phyloP scores from a whole-genome alignment of 2,113 vertebrate species.

The Mus spicilegus region DNA sequence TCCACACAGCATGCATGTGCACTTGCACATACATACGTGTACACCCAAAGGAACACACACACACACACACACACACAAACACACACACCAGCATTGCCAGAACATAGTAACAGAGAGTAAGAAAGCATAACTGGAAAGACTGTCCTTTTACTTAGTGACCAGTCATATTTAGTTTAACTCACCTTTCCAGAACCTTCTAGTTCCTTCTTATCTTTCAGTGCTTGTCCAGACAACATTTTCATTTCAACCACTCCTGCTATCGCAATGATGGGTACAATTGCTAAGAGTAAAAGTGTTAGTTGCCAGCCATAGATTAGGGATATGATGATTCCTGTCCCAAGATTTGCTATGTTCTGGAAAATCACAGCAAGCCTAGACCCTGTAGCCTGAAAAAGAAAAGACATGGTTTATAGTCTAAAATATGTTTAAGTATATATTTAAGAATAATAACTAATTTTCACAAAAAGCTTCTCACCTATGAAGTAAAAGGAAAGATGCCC shows the following conservation, averaged over 20 bases:
- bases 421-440: neutral
- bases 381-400: constrained; percentile 87
- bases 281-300: constrained; percentile 93
- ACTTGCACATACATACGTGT: neutral
- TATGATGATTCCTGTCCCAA: constrained; percentile 94
- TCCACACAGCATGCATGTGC: neutral
- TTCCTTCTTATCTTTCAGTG: constrained; percentile 93
- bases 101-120: neutral
- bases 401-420: neutral
- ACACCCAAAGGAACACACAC: neutral
- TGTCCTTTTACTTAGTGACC: neutral
- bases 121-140: neutral
- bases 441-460: neutral
- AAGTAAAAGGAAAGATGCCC: constrained; percentile 9
- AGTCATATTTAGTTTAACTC: constrained; percentile 13
- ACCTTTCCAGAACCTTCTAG: constrained; percentile 97
- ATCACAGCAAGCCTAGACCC: constrained; percentile 92
- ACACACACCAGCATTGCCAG: neutral
- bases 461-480: neutral
- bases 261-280: constrained; percentile 93
- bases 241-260: constrained; percentile 92
- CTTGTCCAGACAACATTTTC: constrained; percentile 93
- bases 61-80: neutral
- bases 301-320: constrained; percentile 96
- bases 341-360: constrained; percentile 95